Conservation (phyloP, 1,140 invertebrate genomes). For the Lerema accius region DNA sequence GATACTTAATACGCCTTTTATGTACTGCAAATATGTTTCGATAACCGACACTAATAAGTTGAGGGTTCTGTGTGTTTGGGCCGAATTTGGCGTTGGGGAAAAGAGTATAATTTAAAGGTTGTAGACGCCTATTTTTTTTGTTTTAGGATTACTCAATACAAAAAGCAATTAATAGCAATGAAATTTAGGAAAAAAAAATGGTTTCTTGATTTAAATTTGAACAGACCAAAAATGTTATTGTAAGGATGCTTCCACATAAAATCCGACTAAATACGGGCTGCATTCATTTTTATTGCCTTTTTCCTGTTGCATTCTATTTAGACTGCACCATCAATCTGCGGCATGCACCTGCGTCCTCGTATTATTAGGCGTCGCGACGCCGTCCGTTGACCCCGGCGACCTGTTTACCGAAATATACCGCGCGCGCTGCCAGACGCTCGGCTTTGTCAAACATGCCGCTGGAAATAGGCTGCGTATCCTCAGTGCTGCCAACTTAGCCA, state of each 20-base stretch:
- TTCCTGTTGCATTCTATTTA: conserved; percentile 36
- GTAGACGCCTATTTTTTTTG: no score
- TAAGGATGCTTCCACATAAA: no score
- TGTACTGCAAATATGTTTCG: neutral
- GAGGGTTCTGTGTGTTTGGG: no score
- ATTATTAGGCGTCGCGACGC: conserved; percentile 72
- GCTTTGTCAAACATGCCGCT: conserved; percentile 38
- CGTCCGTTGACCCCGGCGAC: conserved; percentile 66
- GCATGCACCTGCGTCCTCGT: conserved; percentile 60
- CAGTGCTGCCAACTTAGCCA: conserved; percentile 19
- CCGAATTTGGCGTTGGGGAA: no score
- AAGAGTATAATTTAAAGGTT: no score
- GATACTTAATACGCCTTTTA: conserved; percentile 2
- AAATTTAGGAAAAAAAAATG: no score
- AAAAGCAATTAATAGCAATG: no score
- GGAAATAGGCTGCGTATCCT: conserved; percentile 31
- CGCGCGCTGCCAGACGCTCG: conserved; percentile 49
- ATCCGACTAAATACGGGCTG: no score
- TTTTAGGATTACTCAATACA: no score
- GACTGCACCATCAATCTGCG: conserved; percentile 38
- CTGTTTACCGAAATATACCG: conserved; percentile 72
- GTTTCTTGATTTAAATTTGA: no score
- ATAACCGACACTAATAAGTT: no score
- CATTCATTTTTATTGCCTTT: conserved; percentile 11
- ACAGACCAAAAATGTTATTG: no score